Percentiles rank a stretch among this genome's conserved stretches.
phyloP scores from a whole-genome alignment of 1,140 invertebrate species.

The Ruditapes philippinarum region DNA sequence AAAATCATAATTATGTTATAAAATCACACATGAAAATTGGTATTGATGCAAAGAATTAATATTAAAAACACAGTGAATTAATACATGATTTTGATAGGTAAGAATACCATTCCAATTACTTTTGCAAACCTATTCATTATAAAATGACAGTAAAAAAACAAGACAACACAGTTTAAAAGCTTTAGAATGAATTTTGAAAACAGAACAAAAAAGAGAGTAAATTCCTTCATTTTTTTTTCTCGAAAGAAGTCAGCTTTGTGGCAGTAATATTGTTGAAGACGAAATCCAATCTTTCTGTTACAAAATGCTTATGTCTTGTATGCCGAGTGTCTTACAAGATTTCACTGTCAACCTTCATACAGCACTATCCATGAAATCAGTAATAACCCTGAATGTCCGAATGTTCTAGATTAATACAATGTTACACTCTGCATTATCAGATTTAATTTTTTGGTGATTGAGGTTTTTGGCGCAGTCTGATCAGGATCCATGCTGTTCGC shows the following conservation, averaged over 20 bases:
- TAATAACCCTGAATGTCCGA: slow-evolving; percentile 22
- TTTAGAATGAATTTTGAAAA: not conserved
- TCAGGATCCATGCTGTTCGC: too few relatives aligned
- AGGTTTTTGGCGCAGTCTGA: too few relatives aligned
- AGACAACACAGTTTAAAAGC: not conserved
- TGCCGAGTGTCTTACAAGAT: slow-evolving; percentile 20
- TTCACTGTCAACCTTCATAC: not conserved
- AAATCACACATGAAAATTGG: not conserved
- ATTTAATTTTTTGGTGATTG: too few relatives aligned
- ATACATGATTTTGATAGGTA: too few relatives aligned
- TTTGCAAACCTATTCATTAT: too few relatives aligned
- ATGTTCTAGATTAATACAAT: slow-evolving; percentile 5
- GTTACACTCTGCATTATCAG: slow-evolving; percentile 1
- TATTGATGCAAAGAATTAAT: not conserved
- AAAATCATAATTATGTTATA: not conserved
- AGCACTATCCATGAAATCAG: not conserved
- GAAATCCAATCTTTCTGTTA: slow-evolving; percentile 55
- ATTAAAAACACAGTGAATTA: too few relatives aligned
- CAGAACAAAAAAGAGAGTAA: too few relatives aligned
- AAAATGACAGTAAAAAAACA: too few relatives aligned
- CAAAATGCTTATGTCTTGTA: slow-evolving; percentile 37
- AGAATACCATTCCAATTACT: too few relatives aligned
- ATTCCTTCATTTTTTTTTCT: too few relatives aligned
- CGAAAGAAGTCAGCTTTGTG: not conserved
- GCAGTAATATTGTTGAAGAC: slow-evolving; percentile 14